A percentile compares a stretch with the other conserved stretches of the same genome.
phyloP scores from a whole-genome alignment of 1,140 invertebrate species.

The Polyergus mexicanus region DNA sequence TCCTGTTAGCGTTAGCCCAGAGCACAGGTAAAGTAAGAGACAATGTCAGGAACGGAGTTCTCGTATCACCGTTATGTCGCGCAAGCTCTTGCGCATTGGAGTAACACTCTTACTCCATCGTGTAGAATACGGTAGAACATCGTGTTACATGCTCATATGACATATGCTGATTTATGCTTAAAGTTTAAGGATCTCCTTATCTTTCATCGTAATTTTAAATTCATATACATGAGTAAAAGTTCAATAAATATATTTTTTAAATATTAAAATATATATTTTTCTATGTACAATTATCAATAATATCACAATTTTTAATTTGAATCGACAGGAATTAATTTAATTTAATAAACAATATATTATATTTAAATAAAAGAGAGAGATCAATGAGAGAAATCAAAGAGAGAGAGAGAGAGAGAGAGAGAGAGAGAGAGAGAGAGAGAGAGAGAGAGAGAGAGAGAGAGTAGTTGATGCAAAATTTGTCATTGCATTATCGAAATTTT shows the following conservation, averaged over 20 bases:
- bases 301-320: background rate
- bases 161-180: conserved; percentile 64
- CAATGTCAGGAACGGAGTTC: conserved; percentile 60
- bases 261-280: background rate
- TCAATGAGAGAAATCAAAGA: no score
- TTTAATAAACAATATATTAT: background rate
- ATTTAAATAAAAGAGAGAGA: background rate
- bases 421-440: no score
- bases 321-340: background rate
- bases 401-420: no score
- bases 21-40: conserved; percentile 68
- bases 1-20: conserved; percentile 78
- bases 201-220: background rate
- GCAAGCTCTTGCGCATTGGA: conserved; percentile 29
- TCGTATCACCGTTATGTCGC: conserved; percentile 40
- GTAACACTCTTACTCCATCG: conserved; percentile 60
- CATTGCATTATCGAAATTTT: conserved; percentile 57
- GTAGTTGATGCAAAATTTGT: background rate
- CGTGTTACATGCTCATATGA: conserved; percentile 59
- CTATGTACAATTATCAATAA: no score
- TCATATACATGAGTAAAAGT: no score
- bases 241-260: background rate
- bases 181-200: conserved; percentile 33
- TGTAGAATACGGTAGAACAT: conserved; percentile 72
- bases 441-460: no score